phyloP scores from a whole-genome alignment of 1,140 invertebrate species.

The Drosophila watanabei region DNA sequence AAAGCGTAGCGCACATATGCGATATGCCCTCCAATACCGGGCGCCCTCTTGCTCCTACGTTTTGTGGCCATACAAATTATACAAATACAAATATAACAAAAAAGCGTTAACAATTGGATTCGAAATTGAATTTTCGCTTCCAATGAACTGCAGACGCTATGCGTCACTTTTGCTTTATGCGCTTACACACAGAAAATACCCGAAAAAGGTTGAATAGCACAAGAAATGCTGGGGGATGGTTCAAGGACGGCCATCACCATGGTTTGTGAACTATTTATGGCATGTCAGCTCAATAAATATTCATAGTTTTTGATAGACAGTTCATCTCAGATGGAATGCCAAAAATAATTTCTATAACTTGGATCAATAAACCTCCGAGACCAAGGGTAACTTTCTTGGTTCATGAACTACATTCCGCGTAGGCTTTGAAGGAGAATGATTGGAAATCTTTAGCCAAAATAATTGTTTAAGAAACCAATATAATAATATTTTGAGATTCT shows the following conservation, averaged over 20 bases:
- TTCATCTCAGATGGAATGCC: slow-evolving; percentile 31
- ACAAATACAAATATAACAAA: slow-evolving; percentile 46
- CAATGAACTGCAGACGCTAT: slow-evolving; percentile 65
- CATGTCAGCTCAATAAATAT: slow-evolving; percentile 34
- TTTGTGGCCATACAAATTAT: slow-evolving; percentile 20
- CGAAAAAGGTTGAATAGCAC: slow-evolving; percentile 46
- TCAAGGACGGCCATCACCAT: slow-evolving; percentile 29
- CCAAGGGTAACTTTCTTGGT: slow-evolving; percentile 38
- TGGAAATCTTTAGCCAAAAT: background rate
- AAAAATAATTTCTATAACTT: slow-evolving; percentile 6
- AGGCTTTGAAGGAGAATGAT: background rate
- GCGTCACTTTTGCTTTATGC: slow-evolving; percentile 53
- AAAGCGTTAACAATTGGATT: slow-evolving; percentile 67
- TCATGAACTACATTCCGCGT: slow-evolving; percentile 7
- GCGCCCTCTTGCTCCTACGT: background rate
- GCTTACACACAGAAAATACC: slow-evolving; percentile 33
- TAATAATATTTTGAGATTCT: background rate
- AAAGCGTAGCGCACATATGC: slow-evolving; percentile 68
- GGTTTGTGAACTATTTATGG: slow-evolving; percentile 39
- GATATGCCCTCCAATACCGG: slow-evolving; percentile 15
- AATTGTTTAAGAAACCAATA: background rate
- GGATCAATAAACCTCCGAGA: slow-evolving; percentile 31
- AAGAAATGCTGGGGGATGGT: slow-evolving; percentile 47
- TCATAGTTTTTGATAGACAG: slow-evolving; percentile 34
- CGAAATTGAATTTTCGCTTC: slow-evolving; percentile 45